phyloP scores from a whole-genome alignment of 2,797 vertebrate species.

The Erithacus rubecula region DNA sequence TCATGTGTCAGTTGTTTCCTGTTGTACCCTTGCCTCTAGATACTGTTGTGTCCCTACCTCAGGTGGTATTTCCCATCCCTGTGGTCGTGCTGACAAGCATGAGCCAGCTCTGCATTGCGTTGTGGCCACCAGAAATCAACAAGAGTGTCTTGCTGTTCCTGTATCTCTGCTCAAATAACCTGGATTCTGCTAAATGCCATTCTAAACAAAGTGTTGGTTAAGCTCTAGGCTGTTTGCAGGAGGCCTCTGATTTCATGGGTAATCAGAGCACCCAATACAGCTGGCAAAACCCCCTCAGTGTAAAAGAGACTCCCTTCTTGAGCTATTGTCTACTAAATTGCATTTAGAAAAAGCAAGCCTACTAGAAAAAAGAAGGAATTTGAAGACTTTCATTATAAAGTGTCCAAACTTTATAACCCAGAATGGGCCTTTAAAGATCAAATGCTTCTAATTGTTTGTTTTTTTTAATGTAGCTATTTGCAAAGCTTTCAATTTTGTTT shows the following conservation, averaged over 20 bases:
- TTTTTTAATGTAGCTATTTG: not conserved
- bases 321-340: not conserved
- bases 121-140: not conserved
- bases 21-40: not conserved
- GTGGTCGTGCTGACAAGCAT: not conserved
- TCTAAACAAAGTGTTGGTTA: not conserved
- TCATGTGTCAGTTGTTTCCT: not conserved
- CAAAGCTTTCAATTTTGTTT: not conserved
- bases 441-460: not conserved
- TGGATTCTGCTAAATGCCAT: not conserved
- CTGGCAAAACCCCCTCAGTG: not conserved
- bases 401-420: not conserved
- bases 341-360: not conserved
- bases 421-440: constrained; percentile 8
- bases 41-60: not conserved
- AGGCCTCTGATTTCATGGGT: not conserved
- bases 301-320: not conserved
- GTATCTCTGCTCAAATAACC: not conserved
- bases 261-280: not conserved
- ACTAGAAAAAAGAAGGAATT: not conserved
- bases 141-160: not conserved
- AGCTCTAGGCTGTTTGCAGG: not conserved
- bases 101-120: not conserved
- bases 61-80: not conserved
- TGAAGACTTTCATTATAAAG: constrained; percentile 1